Base-by-base conservation (phyloP, 2,888 invertebrate genomes). In the Melinaea menophilus region DNA sequence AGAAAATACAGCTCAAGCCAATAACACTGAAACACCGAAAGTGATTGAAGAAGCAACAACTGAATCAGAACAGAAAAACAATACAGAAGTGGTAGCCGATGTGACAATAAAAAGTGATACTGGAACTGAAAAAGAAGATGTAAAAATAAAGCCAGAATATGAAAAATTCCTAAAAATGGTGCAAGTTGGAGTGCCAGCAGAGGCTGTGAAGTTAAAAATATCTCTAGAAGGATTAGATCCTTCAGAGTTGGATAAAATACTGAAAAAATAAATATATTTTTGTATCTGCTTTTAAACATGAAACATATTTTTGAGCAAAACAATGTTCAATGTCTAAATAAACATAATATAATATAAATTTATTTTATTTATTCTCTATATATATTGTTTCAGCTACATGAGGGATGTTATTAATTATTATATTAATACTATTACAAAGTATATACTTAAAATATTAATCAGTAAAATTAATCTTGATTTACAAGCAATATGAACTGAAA, bases 111-210 rank as follows among this genome's bases (percentile, higher is more conserved):
- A 22, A 22, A 22, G 22, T 9, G 46, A 64, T 34, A 22, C 58
- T 9, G 66, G 61, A 45, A 31, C 48, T 33, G 62, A 64, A 22
- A 22, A 59, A 12, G 48, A 13, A 60, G 59, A 46, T 41, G 31
- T 56, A 13, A 54, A 59, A 60, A 22, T 92, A 59, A 94, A 95
- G 81, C 93, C 93, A 4, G 92, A 93, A 71, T 97, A 94, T 84
- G 91, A 92, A 34, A 94, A 93, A 82, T 98, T 94, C 87, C 94
- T 97, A 65, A 97, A 96, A 91, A 97, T 98, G 97, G 78, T 97
- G 1, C 95, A 95, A 73, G 92, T 98, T 75, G 98, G 98, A 48
- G 97, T 97, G 0, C 96, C 96, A n/a, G 81, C 93, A 58, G 92
- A 91, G 69, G 98, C 96, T 48, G 95, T 98, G 0, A 96, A 95